Base-by-base conservation (phyloP, 2,797 vertebrate species). In the Sparus aurata region DNA sequence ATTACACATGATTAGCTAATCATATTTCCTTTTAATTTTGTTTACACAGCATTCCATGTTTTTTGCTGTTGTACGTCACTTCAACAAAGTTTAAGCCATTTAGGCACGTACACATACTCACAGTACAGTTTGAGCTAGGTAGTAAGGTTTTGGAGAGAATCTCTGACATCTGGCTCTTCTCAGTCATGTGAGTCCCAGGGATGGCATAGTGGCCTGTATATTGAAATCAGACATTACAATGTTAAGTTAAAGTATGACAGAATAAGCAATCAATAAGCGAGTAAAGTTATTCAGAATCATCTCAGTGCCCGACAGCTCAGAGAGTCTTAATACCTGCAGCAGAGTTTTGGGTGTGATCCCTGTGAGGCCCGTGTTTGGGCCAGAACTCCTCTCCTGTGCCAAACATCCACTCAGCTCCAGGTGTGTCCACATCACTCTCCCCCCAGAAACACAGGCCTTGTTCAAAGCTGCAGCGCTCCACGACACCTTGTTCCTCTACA, bases 311-410 rank as follows among this genome's bases (percentile, higher is more conserved):
- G 23, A 23, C 11, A n/a, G 41, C 15, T 74, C n/a, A 38, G 11
- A 13, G 18, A 61, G 59, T 55, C 15, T 30, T 54, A 4, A 23
- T 85, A 96, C 95, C 95, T 85, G 95, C 91, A 65, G 83, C 94
- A 45, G 87, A 92, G 89, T 95, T 96, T 12, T 79, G 77, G 17
- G 95, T 96, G 91, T 96, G 95, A 79, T 96, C 95, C 67, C 94
- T 91, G 2, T 90, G 91, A 13, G 95, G 95, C 13, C 94, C 93
- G 0, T 23, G 34, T 2, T 61, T 1, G 1, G 94, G 91, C 92
- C 92, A 94, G 25, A 83, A 91, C 0, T 91, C 71, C 49, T 87
- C 81, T 57, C 93, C 95, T 43, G 1, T 86, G 30, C 46, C 79
- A 49, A 6, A 30, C 0, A 22, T 92, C 95, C 95, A 96, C 5